Conservation (phyloP, 2,888 invertebrate species). For the Heliconius aoede region DNA sequence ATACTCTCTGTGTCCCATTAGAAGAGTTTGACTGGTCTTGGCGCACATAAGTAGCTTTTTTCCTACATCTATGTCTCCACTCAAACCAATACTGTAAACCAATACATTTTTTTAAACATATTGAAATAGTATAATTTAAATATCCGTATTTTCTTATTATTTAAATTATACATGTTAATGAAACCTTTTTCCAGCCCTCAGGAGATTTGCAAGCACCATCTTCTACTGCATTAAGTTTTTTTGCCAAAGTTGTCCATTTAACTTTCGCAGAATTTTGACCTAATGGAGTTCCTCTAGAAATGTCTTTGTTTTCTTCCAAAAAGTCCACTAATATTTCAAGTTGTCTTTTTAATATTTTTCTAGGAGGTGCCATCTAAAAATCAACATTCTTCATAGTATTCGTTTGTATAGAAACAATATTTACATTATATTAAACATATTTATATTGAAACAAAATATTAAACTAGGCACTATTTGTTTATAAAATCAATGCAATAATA, state of each 20-base stretch:
- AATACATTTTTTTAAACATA: not conserved
- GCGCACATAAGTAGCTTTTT: slow-evolving; percentile 67
- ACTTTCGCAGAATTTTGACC: slow-evolving; percentile 64
- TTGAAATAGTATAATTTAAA: not conserved
- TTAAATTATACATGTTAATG: not conserved
- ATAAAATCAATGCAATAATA: not conserved
- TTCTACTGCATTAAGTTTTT: slow-evolving; percentile 68
- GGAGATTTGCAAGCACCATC: slow-evolving; percentile 68
- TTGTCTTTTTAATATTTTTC: slow-evolving; percentile 67
- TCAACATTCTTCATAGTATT: not conserved
- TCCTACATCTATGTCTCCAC: slow-evolving; percentile 75
- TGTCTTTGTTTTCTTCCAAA: slow-evolving; percentile 68
- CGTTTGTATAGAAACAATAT: not conserved
- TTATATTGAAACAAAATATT: slow-evolving; percentile 2
- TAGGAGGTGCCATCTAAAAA: slow-evolving; percentile 73
- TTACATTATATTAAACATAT: not conserved
- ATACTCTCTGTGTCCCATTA: slow-evolving; percentile 61
- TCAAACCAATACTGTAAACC: slow-evolving; percentile 74
- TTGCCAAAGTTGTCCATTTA: slow-evolving; percentile 69
- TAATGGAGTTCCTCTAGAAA: slow-evolving; percentile 64
- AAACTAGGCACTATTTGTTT: slow-evolving; percentile 25
- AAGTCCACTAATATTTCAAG: slow-evolving; percentile 70
- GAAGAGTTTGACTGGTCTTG: slow-evolving; percentile 59
- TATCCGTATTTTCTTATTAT: not conserved
- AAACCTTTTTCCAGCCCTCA: slow-evolving; percentile 74